phyloP scores from a whole-genome alignment of 1,140 invertebrate genomes.

The Drosophila chauvacae region DNA sequence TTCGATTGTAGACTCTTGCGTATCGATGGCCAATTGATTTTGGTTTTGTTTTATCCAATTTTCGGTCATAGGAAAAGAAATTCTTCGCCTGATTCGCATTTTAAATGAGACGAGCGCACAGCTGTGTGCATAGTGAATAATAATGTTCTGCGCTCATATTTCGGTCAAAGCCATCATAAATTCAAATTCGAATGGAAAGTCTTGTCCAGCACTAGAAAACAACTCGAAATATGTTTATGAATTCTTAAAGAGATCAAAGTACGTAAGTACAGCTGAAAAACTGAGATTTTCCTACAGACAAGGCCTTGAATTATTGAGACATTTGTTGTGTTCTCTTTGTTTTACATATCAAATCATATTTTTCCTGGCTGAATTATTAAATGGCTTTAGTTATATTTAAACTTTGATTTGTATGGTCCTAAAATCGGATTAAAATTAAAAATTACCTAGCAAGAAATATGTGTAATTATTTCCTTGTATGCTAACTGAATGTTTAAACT shows the following conservation, averaged over 20 bases:
- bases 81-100: slow-evolving; percentile 63
- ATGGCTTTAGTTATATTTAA: neutral
- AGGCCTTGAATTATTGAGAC: slow-evolving; percentile 4
- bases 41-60: slow-evolving; percentile 20
- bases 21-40: slow-evolving; percentile 55
- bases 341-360: neutral
- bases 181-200: slow-evolving; percentile 42
- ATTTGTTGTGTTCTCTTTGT: neutral
- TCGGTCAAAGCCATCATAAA: slow-evolving; percentile 59
- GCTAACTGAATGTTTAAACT: neutral
- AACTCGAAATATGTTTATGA: slow-evolving; percentile 30
- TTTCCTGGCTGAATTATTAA: slow-evolving; percentile 5
- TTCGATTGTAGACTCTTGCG: slow-evolving; percentile 14
- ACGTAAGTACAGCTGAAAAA: slow-evolving; percentile 3
- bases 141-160: slow-evolving; percentile 61
- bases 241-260: slow-evolving; percentile 30
- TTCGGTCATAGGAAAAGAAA: slow-evolving; percentile 53
- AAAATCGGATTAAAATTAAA: slow-evolving; percentile 3
- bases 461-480: neutral
- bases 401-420: neutral
- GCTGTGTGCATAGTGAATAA: slow-evolving; percentile 44
- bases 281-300: slow-evolving; percentile 16
- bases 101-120: slow-evolving; percentile 51
- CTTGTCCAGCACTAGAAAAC: slow-evolving; percentile 14
- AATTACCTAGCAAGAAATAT: neutral